Percentiles rank a stretch among this genome's conserved stretches.
phyloP scores from a whole-genome alignment of 2,888 invertebrate genomes.

The Acanthosepion pharaonis region DNA sequence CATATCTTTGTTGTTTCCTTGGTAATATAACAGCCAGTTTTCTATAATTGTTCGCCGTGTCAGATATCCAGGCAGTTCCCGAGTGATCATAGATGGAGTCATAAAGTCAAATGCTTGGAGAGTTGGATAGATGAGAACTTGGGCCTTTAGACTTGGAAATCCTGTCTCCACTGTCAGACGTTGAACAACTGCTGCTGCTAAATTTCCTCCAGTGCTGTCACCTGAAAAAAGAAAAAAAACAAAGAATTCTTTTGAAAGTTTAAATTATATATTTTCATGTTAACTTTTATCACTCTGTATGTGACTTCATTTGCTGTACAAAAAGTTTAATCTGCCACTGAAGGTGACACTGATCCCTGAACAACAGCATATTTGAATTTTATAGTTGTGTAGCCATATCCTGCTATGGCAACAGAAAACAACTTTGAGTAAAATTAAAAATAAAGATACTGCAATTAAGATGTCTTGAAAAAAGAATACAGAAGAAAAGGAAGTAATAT shows the following conservation, averaged over 20 bases:
- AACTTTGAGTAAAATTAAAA: no score
- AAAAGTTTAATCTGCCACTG: no score
- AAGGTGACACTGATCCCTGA: no score
- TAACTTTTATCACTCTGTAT: no score
- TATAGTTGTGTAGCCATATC: no score
- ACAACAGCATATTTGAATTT: no score
- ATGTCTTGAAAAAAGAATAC: no score
- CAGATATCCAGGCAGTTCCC: constrained; percentile 57
- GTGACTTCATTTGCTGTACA: no score
- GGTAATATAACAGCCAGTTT: constrained; percentile 56
- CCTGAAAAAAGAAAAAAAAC: constrained; percentile 43
- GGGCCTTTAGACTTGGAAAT: constrained; percentile 56
- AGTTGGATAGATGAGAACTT: constrained; percentile 70
- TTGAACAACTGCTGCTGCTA: constrained; percentile 61
- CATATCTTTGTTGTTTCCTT: constrained; percentile 54
- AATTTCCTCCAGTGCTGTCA: constrained; percentile 64
- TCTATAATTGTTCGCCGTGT: constrained; percentile 52
- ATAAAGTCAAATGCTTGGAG: constrained; percentile 71
- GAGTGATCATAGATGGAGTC: constrained; percentile 59
- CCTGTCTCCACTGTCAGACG: constrained; percentile 57
- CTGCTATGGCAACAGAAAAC: no score
- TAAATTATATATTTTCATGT: no score
- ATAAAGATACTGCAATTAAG: no score
- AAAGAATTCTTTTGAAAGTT: neutral
- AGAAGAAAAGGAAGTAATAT: no score